phyloP scores from a whole-genome alignment of 2,113 vertebrate species.

The Mastomys natalensis region DNA sequence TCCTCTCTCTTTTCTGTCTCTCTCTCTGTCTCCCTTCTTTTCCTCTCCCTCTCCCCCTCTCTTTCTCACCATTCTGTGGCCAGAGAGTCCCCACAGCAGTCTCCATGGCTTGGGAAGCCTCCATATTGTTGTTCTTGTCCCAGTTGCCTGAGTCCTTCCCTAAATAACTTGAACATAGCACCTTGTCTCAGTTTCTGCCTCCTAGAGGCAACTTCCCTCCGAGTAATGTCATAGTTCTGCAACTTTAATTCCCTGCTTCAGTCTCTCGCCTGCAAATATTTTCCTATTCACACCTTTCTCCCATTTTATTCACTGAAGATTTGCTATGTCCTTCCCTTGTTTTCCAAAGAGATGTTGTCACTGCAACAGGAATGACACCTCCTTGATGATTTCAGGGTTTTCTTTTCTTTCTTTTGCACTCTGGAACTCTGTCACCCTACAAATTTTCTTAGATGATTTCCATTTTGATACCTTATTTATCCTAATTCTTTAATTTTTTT shows the following conservation, averaged over 20 bases:
- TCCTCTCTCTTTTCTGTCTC: neutral
- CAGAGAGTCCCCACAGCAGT: no score
- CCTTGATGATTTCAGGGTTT: neutral
- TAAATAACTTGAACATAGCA: neutral
- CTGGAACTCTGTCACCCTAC: neutral
- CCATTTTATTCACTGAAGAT: neutral
- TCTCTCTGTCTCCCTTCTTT: no score
- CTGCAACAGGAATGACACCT: neutral
- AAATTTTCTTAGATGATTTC: neutral
- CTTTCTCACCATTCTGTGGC: neutral
- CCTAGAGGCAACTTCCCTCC: neutral
- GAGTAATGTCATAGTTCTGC: neutral
- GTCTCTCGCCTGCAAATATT: neutral
- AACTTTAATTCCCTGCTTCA: neutral
- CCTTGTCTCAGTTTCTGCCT: neutral
- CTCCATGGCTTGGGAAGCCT: neutral
- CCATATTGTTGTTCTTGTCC: neutral
- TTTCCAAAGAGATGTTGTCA: neutral
- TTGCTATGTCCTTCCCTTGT: neutral
- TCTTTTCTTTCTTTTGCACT: neutral
- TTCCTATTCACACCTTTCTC: neutral
- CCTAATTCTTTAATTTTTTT: neutral
- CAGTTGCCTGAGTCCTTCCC: neutral
- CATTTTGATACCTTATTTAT: slow-evolving; percentile 15
- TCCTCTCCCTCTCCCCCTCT: no score